Percentiles rank a stretch among this genome's conserved stretches.
phyloP scores from a whole-genome alignment of 2,113 vertebrate genomes.

The Cromileptes altivelis region DNA sequence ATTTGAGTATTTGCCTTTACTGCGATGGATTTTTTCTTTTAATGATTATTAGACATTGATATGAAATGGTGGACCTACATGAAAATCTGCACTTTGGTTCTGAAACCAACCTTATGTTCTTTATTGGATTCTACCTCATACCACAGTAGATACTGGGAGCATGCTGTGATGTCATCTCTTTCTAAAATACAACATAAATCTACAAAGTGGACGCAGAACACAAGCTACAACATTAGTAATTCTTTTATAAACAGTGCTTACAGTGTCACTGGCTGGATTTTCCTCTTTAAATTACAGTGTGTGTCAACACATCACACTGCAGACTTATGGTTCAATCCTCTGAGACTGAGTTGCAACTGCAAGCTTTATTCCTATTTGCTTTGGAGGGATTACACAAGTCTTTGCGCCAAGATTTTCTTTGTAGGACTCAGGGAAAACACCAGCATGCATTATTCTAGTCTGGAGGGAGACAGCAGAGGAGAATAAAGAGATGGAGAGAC shows the following conservation, averaged over 20 bases:
- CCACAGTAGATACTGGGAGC: neutral
- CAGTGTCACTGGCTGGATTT: conserved; percentile 14
- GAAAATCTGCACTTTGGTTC: no score
- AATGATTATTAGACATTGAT: neutral
- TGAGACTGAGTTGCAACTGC: conserved; percentile 33
- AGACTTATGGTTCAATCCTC: conserved; percentile 38
- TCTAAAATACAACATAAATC: neutral
- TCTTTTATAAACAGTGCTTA: neutral
- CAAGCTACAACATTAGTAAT: neutral
- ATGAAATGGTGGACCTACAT: neutral
- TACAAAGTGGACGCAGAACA: neutral
- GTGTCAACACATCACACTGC: conserved; percentile 49
- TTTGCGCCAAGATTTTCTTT: conserved; percentile 53
- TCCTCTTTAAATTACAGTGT: conserved; percentile 41
- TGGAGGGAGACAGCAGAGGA: conserved; percentile 39
- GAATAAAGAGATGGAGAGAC: conserved; percentile 46
- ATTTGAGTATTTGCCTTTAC: neutral
- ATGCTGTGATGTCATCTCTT: neutral
- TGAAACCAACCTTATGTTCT: no score
- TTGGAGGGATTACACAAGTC: conserved; percentile 57
- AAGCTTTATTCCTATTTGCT: conserved; percentile 53
- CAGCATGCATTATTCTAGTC: conserved; percentile 58
- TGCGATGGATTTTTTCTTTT: neutral
- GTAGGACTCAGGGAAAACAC: conserved; percentile 47
- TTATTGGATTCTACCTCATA: neutral